These are phyloP conservation scores for Macroramphosus scolopax DNA, from an alignment of 2,797 vertebrate species.

Conservation along the genomic window DNA sequence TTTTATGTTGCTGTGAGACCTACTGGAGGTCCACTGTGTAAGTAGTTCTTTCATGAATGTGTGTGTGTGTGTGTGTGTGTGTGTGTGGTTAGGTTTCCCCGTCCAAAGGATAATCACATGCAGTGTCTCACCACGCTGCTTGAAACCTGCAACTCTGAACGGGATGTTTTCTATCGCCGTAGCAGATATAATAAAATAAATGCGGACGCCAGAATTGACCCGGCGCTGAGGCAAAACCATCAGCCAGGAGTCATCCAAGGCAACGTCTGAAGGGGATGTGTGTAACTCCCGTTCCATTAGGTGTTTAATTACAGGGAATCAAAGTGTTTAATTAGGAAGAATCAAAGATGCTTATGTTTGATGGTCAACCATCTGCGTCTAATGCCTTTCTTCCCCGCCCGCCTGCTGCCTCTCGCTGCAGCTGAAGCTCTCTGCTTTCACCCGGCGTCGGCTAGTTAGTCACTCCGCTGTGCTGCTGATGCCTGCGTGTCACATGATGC, in stretches of 20 bases:
- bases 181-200: constrained; percentile 29
- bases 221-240: constrained; percentile 35
- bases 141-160: constrained; percentile 35
- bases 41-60: no score
- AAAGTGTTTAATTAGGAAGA: constrained; percentile 79
- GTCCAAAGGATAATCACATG: constrained; percentile 58
- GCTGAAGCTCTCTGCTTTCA: constrained; percentile 48
- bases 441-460: no score
- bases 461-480: constrained; percentile 36
- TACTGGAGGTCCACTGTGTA: constrained; percentile 18
- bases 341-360: constrained; percentile 75
- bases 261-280: constrained; percentile 60
- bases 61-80: constrained; percentile 16
- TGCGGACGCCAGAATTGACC: constrained; percentile 40
- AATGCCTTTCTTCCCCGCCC: constrained; percentile 31
- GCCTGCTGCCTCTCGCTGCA: constrained; percentile 53
- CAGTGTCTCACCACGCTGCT: constrained; percentile 43
- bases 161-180: constrained; percentile 30
- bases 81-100: constrained; percentile 31
- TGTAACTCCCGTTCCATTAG: constrained; percentile 70
- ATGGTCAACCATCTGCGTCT: constrained; percentile 77
- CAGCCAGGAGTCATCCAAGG: constrained; percentile 47
- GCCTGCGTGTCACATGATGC: constrained; percentile 31
- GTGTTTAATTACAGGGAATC: constrained; percentile 79
- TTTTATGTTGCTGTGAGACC: constrained; percentile 23